These are phyloP conservation scores for Subacronicta megacephala DNA, from an alignment of 2,888 invertebrate species.

Conservation along the genomic window DNA sequence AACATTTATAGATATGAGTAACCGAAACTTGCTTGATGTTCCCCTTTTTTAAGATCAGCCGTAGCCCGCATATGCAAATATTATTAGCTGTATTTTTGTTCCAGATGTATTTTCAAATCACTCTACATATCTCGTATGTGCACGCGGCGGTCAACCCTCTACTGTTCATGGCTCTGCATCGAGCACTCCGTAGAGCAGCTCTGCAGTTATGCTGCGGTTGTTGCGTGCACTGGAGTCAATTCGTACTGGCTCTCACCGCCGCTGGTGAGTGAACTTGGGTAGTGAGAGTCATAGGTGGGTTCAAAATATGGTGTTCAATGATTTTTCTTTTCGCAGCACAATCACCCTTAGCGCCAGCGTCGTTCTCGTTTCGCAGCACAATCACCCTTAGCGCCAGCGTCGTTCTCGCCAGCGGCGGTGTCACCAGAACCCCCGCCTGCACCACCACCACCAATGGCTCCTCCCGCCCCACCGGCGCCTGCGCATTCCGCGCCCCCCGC, in stretches of 20 bases:
- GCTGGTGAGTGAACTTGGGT: slow-evolving; percentile 73
- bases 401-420: slow-evolving; percentile 88
- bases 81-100: slow-evolving; percentile 18
- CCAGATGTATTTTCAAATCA: slow-evolving; percentile 92
- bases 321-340: slow-evolving; percentile 72
- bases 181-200: slow-evolving; percentile 92
- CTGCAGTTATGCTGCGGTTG: slow-evolving; percentile 94
- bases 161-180: slow-evolving; percentile 94
- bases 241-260: slow-evolving; percentile 88
- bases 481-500: slow-evolving; percentile 80
- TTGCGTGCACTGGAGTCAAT: slow-evolving; percentile 91
- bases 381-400: slow-evolving; percentile 90
- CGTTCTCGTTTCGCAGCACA: slow-evolving; percentile 84
- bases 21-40: too few species aligned
- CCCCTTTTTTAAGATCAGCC: too few species aligned
- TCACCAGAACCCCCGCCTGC: slow-evolving; percentile 91
- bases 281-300: background rate
- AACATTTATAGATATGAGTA: too few species aligned
- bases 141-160: slow-evolving; percentile 96
- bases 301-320: background rate
- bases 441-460: slow-evolving; percentile 86
- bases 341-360: slow-evolving; percentile 90
- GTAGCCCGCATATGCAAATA: too few species aligned
- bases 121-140: slow-evolving; percentile 95
- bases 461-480: slow-evolving; percentile 75